Evolutionary conservation across 2,888 invertebrate species (phyloP), one percentile per base, ranked within the genome.

Genomic region (Polyommatus icarus): DNA sequence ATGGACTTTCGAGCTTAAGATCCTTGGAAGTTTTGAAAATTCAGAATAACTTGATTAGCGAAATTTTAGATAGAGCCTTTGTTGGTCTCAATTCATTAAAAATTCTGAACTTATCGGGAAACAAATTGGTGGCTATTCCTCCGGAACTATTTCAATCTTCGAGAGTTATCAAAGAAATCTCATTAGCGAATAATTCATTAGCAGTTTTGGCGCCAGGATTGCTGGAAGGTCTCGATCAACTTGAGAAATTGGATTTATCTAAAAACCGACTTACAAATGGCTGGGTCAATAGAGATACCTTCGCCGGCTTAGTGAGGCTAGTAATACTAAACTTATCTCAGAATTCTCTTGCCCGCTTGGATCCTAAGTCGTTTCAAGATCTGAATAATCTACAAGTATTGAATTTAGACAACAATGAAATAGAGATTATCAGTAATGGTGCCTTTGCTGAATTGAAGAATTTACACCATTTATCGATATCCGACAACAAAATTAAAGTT

Each of bases 101-200:
- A 87, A 95, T 95, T 83, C 91, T 98, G 76, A 97, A 98, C 91
- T 92, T 98, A 87, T 97, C 97, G 15, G 96, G 96, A 87, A 98
- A 98, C 93, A 95, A 96, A 86, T 94, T 98, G 85, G 96, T 96
- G 76, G 96, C 96, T 72, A 95, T 98, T 83, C 97, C 98, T 76
- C 96, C 97, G 29, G 96, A 97, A 89, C 89, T 97, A 83, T 97
- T 98, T 89, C 95, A 96, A 87, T 95, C 96, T 82, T 96, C 96
- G 72, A 94, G 95, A 83, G 96, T 96, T 84, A 92, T 97, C 82
- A 95, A 95, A 83, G 96, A 97, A 88, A 94, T 97, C 83, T 95
- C 96, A 87, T 94, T 97, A 84, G 95, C 96, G 83, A 97, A 97
- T 90, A 97, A 98, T 90, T 96, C 97, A n/a, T 91, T 98, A 80